Base-by-base conservation (phyloP, 2,113 vertebrate species). In the Scalopus aquaticus region DNA sequence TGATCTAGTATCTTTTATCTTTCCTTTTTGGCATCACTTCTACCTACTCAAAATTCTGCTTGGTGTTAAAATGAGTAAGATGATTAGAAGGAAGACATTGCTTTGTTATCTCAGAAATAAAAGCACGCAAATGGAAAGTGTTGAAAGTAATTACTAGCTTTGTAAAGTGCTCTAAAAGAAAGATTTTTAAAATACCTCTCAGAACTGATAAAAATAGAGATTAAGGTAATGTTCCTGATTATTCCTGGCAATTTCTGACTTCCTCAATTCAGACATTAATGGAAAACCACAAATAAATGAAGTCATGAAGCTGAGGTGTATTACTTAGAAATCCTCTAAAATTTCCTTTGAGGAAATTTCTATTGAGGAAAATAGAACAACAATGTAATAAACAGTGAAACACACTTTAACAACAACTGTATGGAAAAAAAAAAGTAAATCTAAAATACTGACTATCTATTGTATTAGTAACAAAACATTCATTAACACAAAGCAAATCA, bases 51-150 rank as follows among this genome's bases (percentile, higher is more conserved):
- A 88, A 85, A 79, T 5, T 81, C 42, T 72, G 19, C 39, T 89
- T 78, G 35, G 9, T 74, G 77, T 39, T 91, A 93, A 89, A 80
- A 87, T 79, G 95, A 94, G 8, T 78, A 87, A 64, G 60, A 84
- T 64, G 32, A 81, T 78, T 84, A 90, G 77, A 83, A 95, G 58
- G 81, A 91, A 96, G 74, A 78, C 4, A 70, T 0, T 46, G 44
- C 28, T 51, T 11, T n/a, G 16, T 32, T 72, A 67, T 37, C 35
- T 88, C 13, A 54, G 39, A 82, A 93, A 91, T 67, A 77, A 91
- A 95, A 95, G 28, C 24, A 86, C 26, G 85, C 78, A 92, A 64
- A 15, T 51, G 12, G 37, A 95, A 95, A 95, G 35, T 37, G 78
- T 49, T 79, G 46, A 86, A 88, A 86, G 15, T 90, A 93, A 88